Percentiles rank a stretch among this genome's conserved stretches.
These are phyloP conservation scores for Boloria selene DNA, from an alignment of 2,888 invertebrate species.

Conservation along the genomic window DNA sequence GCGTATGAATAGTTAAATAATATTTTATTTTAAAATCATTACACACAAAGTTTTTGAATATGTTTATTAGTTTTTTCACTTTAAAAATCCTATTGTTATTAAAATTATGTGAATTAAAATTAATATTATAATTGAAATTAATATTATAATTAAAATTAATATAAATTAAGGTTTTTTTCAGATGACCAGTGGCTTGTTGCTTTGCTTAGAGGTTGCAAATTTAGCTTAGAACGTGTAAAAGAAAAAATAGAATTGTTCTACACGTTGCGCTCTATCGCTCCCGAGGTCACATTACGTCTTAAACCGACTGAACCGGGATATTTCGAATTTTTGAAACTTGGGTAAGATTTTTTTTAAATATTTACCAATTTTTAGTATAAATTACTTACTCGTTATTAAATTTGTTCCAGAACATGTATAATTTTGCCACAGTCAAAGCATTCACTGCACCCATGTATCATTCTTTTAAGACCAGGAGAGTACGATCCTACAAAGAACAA, in stretches of 20 bases:
- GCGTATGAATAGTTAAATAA: no score
- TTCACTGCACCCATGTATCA: conserved; percentile 72
- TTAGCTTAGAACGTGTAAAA: conserved; percentile 80
- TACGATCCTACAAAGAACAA: conserved; percentile 77
- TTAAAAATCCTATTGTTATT: no score
- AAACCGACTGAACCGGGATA: conserved; percentile 73
- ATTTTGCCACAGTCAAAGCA: conserved; percentile 65
- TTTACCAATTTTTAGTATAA: no score
- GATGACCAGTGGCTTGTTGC: conserved; percentile 82
- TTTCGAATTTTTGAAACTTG: conserved; percentile 71
- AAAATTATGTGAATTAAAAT: no score
- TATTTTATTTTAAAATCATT: no score
- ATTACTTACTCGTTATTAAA: background rate
- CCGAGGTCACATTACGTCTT: conserved; percentile 80
- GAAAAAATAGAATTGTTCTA: conserved; percentile 83
- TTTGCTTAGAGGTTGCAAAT: conserved; percentile 81
- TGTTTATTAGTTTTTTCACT: no score
- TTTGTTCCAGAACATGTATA: conserved; percentile 58
- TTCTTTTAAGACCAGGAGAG: conserved; percentile 81
- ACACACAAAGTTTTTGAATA: no score
- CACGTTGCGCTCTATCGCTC: conserved; percentile 81
- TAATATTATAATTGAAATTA: no score
- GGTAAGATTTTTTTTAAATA: conserved; percentile 57
- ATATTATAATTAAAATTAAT: no score
- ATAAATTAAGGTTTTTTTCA: conserved; percentile 47